Evolutionary conservation across 2,113 vertebrate species (phyloP).

Genomic region (Epinephelus cyanopodus): DNA sequence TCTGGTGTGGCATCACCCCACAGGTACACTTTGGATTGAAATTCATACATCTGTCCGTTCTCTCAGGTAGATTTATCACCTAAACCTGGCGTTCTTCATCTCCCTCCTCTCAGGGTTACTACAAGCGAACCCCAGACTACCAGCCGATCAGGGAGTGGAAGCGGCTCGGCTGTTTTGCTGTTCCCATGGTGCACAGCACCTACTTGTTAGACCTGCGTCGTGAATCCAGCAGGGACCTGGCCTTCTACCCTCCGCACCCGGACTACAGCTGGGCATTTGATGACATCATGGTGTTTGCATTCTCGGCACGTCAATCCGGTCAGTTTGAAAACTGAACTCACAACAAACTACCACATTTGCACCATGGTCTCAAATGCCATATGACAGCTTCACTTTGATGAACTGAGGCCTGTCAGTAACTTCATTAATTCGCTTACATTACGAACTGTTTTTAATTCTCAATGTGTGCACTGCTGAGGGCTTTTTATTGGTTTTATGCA

Average conservation of each 20-base stretch:
- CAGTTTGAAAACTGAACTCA: conserved; percentile 38
- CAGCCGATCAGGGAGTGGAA: conserved; percentile 95
- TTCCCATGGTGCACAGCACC: conserved; percentile 98
- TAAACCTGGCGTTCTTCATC: not conserved
- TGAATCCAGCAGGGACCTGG: conserved; percentile 86
- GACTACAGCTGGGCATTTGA: conserved; percentile 98
- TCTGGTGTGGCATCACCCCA: conserved; percentile 98
- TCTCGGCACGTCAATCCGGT: conserved; percentile 95
- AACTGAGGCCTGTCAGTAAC: not conserved
- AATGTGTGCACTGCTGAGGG: not conserved
- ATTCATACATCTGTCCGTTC: not conserved
- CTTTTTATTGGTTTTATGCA: conserved; percentile 17
- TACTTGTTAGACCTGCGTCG: conserved; percentile 94
- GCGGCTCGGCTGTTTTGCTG: conserved; percentile 90
- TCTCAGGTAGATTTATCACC: not conserved
- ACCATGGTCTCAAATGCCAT: conserved; percentile 14
- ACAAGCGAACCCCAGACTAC: conserved; percentile 94
- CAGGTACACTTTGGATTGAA: conserved; percentile 83
- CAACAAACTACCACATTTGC: conserved; percentile 27
- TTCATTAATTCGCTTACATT: not conserved
- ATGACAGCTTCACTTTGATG: not conserved
- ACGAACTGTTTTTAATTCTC: conserved; percentile 1
- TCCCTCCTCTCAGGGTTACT: conserved; percentile 89
- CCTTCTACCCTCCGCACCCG: conserved; percentile 92
- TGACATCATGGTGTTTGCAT: conserved; percentile 98